These are phyloP conservation scores for Drosophila elegans DNA, from an alignment of 1,140 invertebrate genomes.

Conservation along the genomic window DNA sequence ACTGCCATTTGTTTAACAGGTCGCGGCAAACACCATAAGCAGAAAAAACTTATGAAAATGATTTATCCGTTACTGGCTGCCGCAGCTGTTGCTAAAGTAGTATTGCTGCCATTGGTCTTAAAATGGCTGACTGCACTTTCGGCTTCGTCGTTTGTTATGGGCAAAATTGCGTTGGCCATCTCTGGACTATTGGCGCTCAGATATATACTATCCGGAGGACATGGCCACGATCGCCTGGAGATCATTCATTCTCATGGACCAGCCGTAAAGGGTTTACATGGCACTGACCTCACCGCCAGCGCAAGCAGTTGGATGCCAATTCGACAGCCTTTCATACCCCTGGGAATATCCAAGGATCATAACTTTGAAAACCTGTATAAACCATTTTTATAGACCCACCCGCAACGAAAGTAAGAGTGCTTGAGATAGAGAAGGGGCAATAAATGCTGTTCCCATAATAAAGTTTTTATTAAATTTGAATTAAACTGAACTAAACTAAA, in stretches of 20 bases:
- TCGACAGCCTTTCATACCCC: conserved; percentile 64
- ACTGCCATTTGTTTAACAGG: conserved; percentile 23
- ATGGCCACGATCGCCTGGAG: conserved; percentile 66
- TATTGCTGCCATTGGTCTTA: conserved; percentile 87
- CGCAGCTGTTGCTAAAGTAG: conserved; percentile 87
- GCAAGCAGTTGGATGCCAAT: conserved; percentile 65
- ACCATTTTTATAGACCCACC: conserved; percentile 62
- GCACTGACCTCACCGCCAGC: conserved; percentile 52
- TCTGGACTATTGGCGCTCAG: conserved; percentile 84
- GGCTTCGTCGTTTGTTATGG: conserved; percentile 87
- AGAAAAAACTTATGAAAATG: conserved; percentile 70
- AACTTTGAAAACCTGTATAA: conserved; percentile 51
- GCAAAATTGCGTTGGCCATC: conserved; percentile 85
- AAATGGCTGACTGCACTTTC: conserved; percentile 88
- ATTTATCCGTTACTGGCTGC: conserved; percentile 87
- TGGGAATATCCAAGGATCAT: conserved; percentile 61
- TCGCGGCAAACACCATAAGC: conserved; percentile 68
- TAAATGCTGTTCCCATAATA: background rate
- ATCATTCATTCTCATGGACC: conserved; percentile 69
- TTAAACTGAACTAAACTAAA: no score
- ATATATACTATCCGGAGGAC: conserved; percentile 54
- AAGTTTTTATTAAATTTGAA: no score
- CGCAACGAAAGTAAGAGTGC: background rate
- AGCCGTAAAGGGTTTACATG: conserved; percentile 42
- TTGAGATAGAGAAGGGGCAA: background rate